phyloP scores from a whole-genome alignment of 23 tunicate genomes.

The Styela plicata region DNA sequence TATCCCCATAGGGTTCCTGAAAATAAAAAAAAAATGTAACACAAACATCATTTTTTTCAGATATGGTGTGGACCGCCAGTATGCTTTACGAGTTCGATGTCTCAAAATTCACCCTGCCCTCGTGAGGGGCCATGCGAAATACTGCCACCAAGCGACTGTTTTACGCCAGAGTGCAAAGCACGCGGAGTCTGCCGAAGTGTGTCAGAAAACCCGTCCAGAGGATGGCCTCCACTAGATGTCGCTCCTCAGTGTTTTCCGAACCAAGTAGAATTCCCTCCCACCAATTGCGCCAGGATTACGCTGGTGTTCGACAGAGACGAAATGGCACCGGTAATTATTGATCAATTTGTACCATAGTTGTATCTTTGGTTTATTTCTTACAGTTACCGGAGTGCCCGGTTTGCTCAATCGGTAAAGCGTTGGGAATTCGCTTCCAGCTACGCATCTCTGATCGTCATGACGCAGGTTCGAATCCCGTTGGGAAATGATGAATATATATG shows the following conservation, averaged over 20 bases:
- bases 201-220: slow-evolving; percentile 3
- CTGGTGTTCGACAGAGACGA: slow-evolving; percentile 28
- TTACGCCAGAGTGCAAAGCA: slow-evolving; percentile 43
- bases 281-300: slow-evolving; percentile 59
- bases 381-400: too few relatives aligned
- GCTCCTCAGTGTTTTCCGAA: slow-evolving; percentile 49
- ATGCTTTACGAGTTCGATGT: slow-evolving; percentile 33
- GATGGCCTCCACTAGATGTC: slow-evolving; percentile 17
- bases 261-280: slow-evolving; percentile 26
- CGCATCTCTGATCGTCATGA: too few relatives aligned
- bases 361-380: too few relatives aligned
- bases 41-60: too few relatives aligned
- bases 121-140: slow-evolving; percentile 25
- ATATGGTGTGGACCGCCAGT: slow-evolving; percentile 79
- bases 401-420: too few relatives aligned
- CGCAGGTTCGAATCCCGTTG: too few relatives aligned
- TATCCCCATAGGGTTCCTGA: too few relatives aligned
- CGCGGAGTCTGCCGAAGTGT: slow-evolving; percentile 51
- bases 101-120: slow-evolving; percentile 28
- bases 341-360: too few relatives aligned
- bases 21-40: too few relatives aligned
- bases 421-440: too few relatives aligned
- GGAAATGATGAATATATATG: too few relatives aligned
- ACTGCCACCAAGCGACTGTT: slow-evolving; percentile 41
- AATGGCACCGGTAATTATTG: slow-evolving; percentile 25